These are phyloP conservation scores for Callaeas wilsoni DNA, from an alignment of 2,113 vertebrate species.

Conservation along the genomic window DNA sequence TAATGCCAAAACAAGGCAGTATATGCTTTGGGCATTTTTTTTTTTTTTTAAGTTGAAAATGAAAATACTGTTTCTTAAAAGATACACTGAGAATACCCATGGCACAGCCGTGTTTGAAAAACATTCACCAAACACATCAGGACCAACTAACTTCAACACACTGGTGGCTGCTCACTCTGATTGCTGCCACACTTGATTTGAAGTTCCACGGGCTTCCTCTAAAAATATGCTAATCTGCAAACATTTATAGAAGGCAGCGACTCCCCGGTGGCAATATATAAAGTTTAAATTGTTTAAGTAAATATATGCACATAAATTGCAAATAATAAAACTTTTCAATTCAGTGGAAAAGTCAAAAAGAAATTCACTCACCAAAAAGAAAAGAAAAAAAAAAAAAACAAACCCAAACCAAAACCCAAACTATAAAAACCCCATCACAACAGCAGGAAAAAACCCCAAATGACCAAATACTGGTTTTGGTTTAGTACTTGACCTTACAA, in stretches of 20 bases:
- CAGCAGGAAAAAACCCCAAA: not conserved
- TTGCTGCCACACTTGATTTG: constrained; percentile 63
- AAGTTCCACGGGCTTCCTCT: constrained; percentile 71
- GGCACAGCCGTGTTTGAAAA: constrained; percentile 28
- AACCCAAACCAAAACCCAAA: not conserved
- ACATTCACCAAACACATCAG: constrained; percentile 47
- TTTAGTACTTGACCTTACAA: not conserved
- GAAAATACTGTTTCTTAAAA: not conserved
- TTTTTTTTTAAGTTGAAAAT: not conserved
- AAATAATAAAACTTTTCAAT: constrained; percentile 12
- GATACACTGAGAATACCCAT: not conserved
- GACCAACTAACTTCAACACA: constrained; percentile 41
- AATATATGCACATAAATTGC: constrained; percentile 49
- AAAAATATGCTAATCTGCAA: constrained; percentile 80
- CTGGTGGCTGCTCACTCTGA: constrained; percentile 18
- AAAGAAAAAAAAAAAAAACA: not conserved
- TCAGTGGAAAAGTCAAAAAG: constrained; percentile 3
- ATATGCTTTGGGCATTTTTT: no score
- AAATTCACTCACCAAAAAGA: not conserved
- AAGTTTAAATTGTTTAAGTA: constrained; percentile 66
- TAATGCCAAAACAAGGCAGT: not conserved
- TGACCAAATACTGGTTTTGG: not conserved
- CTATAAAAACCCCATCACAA: not conserved
- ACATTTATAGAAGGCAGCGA: constrained; percentile 77
- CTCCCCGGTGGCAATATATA: constrained; percentile 61